A percentile compares a stretch with the other conserved stretches of the same genome.
These are phyloP conservation scores for Oryzias dopingdopingensis DNA, from an alignment of 2,797 vertebrate genomes.

Conservation along the genomic window DNA sequence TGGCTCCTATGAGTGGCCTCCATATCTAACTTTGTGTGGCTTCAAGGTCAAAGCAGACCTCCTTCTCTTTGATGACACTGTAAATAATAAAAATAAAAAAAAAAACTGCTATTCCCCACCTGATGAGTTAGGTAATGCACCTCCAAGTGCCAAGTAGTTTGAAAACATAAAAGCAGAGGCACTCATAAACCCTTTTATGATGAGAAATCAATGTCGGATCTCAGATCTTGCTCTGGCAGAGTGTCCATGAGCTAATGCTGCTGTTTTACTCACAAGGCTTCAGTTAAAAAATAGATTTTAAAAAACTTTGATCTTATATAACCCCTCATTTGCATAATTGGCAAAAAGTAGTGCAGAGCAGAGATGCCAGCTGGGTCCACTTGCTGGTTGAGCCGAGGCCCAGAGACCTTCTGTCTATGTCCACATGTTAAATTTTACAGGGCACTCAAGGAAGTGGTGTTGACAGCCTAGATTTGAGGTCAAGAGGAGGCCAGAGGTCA, in stretches of 20 bases:
- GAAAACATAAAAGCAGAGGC: slow-evolving; percentile 17
- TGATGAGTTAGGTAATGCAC: slow-evolving; percentile 28
- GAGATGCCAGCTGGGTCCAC: slow-evolving; percentile 57
- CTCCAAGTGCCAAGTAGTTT: slow-evolving; percentile 33
- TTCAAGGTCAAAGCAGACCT: slow-evolving; percentile 56
- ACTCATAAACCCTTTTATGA: slow-evolving; percentile 23
- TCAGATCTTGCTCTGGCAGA: background rate
- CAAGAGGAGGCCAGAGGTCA: slow-evolving; percentile 72
- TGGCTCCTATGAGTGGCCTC: slow-evolving; percentile 23
- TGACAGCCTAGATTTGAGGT: slow-evolving; percentile 79
- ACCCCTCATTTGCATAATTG: slow-evolving; percentile 40
- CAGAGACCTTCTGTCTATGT: slow-evolving; percentile 53
- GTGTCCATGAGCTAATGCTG: slow-evolving; percentile 11
- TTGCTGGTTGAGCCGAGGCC: slow-evolving; percentile 44
- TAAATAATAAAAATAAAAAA: background rate
- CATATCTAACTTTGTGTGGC: slow-evolving; percentile 24
- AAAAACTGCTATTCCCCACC: slow-evolving; percentile 45
- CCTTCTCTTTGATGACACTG: slow-evolving; percentile 42
- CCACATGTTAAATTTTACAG: slow-evolving; percentile 80
- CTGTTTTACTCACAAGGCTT: slow-evolving; percentile 14
- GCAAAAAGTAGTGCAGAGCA: slow-evolving; percentile 39
- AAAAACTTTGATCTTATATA: slow-evolving; percentile 46
- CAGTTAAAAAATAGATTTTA: slow-evolving; percentile 21
- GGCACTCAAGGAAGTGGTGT: slow-evolving; percentile 72
- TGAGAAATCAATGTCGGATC: slow-evolving; percentile 16